Evolutionary conservation across 1,140 invertebrate genomes (phyloP), one percentile per base, ranked within the genome.

Genomic region (Heliothis subflexa): DNA sequence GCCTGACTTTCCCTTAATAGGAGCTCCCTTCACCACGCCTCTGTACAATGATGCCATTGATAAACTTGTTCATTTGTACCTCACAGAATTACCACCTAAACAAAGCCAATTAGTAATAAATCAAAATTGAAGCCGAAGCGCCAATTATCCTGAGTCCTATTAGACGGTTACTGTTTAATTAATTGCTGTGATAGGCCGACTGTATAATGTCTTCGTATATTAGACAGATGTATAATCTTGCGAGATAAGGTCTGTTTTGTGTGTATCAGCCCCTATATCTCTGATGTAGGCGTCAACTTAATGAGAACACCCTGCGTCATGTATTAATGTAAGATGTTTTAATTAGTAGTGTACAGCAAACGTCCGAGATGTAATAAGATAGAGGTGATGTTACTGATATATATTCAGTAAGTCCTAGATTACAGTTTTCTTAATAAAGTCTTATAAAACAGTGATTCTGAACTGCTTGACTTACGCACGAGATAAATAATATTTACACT

Each of bases 91-190:
- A 49, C 33, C 61, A 68, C 61, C 62, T 68, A 77, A 77, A 77
- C 50, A 77, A n/a, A 57, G 61, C 61, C 75, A 77, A 77, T 77
- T 77, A 77, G 75, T 45, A 40, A 55, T 71, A 71, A 71, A 71
- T 71, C 68, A 71, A 64, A 50, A 49, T 78, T 59, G 62, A 49
- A 78, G 52, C 62, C 73, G 18, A 78, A 78, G 50, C 49, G 28
- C 50, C 74, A 76, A 76, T 76, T 76, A 66, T 55, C 50, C 16
- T 68, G 40, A 70, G 25, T 55, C 33, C 50, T 68, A 49, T 78
- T 78, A 55, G 52, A 78, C 70, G 57, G 62, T 54, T 33, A 54
- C 28, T 55, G 62, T 55, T 54, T 78, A 78, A 78, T 55, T 78
- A 68, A 78, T 78, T 66, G 75, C 55, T 74, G 21, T 77, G 59